phyloP scores from a whole-genome alignment of 2,113 vertebrate genomes.

The Scytalopus superciliaris region DNA sequence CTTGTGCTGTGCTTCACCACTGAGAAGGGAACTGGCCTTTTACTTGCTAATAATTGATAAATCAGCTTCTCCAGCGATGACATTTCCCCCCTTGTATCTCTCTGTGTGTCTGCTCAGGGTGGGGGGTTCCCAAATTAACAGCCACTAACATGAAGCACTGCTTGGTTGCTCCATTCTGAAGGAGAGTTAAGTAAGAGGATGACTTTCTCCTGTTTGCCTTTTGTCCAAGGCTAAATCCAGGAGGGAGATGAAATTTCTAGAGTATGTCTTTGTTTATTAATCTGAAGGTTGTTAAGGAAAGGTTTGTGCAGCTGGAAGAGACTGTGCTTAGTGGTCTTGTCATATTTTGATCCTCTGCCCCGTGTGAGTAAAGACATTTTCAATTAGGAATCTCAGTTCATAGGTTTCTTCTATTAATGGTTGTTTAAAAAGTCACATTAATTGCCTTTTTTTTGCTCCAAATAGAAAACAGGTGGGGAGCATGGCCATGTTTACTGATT shows the following conservation, averaged over 20 bases:
- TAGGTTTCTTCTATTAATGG: background rate
- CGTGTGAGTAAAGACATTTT: background rate
- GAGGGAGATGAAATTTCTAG: background rate
- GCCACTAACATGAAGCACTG: accelerated
- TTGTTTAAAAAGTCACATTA: constrained; percentile 15
- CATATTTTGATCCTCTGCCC: background rate
- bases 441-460: background rate
- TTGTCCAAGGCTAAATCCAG: background rate
- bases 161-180: background rate
- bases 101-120: background rate
- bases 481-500: background rate
- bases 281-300: background rate
- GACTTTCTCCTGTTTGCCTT: background rate
- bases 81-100: background rate
- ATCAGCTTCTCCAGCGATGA: background rate
- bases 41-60: background rate
- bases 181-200: background rate
- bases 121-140: background rate
- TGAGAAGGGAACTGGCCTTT: background rate
- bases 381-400: background rate
- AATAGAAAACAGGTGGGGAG: constrained; percentile 47
- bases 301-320: constrained; percentile 14
- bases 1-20: background rate
- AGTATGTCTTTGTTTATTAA: background rate
- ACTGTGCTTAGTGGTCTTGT: background rate